These are phyloP conservation scores for Aphis gossypii DNA, from an alignment of 1,140 invertebrate genomes.

Conservation along the genomic window DNA sequence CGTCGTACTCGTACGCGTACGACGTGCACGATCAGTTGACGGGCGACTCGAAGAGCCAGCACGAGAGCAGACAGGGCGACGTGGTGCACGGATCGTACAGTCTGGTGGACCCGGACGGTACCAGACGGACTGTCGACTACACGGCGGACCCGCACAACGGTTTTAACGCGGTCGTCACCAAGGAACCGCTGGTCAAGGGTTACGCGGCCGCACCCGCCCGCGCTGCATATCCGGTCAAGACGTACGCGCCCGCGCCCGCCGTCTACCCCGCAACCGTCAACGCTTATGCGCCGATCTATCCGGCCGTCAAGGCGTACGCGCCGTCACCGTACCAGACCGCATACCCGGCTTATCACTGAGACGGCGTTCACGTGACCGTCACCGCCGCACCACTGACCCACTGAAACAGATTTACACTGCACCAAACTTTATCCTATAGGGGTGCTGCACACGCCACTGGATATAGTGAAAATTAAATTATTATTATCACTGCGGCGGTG, in stretches of 20 bases:
- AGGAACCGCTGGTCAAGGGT: constrained; percentile 62
- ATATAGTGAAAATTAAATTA: background rate
- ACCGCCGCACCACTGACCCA: background rate
- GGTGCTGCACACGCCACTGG: background rate
- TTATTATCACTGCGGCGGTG: too few relatives aligned
- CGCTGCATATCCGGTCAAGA: constrained; percentile 69
- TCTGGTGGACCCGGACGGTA: constrained; percentile 64
- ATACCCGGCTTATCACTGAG: constrained; percentile 39
- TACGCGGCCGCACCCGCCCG: constrained; percentile 66
- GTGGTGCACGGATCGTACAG: constrained; percentile 74
- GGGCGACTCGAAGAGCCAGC: constrained; percentile 74
- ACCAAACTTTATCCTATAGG: background rate
- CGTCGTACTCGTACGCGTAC: constrained; percentile 71
- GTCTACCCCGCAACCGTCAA: constrained; percentile 54
- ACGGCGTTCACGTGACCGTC: background rate
- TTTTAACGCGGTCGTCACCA: constrained; percentile 60
- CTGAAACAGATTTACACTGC: background rate
- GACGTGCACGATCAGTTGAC: constrained; percentile 74
- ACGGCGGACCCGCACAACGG: constrained; percentile 61
- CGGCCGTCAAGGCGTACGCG: background rate
- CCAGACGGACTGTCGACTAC: constrained; percentile 62
- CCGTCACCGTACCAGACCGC: constrained; percentile 1
- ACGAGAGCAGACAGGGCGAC: constrained; percentile 73
- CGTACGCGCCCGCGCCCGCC: constrained; percentile 51
- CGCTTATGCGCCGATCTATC: constrained; percentile 45